Conservation (phyloP, 2,113 vertebrate genomes). For the Poeciliopsis prolifica region DNA sequence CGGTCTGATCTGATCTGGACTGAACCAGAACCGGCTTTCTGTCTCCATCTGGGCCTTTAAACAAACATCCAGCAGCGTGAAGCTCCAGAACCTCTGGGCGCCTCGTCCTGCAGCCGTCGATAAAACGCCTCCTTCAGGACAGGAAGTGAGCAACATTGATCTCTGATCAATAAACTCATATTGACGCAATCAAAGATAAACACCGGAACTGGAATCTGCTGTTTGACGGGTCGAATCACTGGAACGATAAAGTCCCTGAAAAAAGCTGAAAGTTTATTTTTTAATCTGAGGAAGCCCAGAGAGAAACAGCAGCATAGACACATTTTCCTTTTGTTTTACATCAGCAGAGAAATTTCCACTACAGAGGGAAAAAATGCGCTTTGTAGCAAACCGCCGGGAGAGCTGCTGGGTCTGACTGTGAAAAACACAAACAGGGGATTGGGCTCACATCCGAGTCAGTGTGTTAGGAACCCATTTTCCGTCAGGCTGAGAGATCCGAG, state of each 20-base stretch:
- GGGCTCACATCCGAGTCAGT: constrained; percentile 1
- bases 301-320: not conserved
- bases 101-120: constrained; percentile 26
- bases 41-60: not conserved
- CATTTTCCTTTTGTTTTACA: constrained; percentile 3
- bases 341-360: constrained; percentile 24
- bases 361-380: constrained; percentile 13
- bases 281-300: not conserved
- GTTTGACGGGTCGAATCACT: not conserved
- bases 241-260: not conserved
- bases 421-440: constrained; percentile 15
- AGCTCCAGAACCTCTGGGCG: constrained; percentile 15
- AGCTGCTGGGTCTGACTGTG: constrained; percentile 14
- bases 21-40: not conserved
- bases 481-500: constrained; percentile 29
- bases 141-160: constrained; percentile 25
- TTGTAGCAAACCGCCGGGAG: constrained; percentile 3
- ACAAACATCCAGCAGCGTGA: constrained; percentile 5
- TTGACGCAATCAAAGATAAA: constrained; percentile 6
- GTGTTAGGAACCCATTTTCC: constrained; percentile 32
- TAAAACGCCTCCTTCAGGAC: constrained; percentile 13
- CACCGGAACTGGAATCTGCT: constrained; percentile 2
- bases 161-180: constrained; percentile 43
- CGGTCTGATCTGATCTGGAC: not conserved
- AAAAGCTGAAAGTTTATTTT: not conserved